Percentiles rank a stretch among this genome's conserved stretches.
These are phyloP conservation scores for Eueremaeus valkanovi DNA, from an alignment of 2,888 invertebrate genomes.

Conservation along the genomic window DNA sequence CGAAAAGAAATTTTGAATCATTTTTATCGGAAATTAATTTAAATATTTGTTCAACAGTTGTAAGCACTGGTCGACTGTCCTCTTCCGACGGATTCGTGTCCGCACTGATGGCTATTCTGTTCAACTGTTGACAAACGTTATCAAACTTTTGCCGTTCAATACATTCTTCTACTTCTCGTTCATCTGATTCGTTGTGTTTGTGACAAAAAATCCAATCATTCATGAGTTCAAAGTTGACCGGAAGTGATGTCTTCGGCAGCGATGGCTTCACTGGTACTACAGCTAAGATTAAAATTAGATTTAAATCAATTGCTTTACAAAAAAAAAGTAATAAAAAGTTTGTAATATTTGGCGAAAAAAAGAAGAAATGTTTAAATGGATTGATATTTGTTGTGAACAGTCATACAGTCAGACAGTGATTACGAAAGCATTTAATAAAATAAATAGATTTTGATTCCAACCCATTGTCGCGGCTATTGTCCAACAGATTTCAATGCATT, in stretches of 20 bases:
- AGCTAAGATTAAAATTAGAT: neutral
- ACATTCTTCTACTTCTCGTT: neutral
- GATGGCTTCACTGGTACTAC: neutral
- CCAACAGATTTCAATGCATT: neutral
- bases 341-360: no score
- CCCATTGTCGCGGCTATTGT: neutral
- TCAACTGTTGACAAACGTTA: neutral
- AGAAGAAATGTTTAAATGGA: no score
- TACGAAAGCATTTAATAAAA: no score
- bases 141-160: neutral
- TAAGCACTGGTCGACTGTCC: neutral
- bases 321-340: neutral
- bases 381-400: no score
- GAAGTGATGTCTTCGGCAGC: neutral
- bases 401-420: no score
- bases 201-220: constrained; percentile 40
- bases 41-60: neutral
- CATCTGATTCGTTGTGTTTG: constrained; percentile 30
- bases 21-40: neutral
- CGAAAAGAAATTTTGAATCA: neutral
- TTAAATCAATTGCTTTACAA: neutral
- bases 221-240: constrained; percentile 61
- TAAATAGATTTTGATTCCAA: no score
- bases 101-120: neutral
- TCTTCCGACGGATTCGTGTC: neutral